Base-by-base conservation (phyloP, 2,113 vertebrate genomes). In the Pangasianodon hypophthalmus region DNA sequence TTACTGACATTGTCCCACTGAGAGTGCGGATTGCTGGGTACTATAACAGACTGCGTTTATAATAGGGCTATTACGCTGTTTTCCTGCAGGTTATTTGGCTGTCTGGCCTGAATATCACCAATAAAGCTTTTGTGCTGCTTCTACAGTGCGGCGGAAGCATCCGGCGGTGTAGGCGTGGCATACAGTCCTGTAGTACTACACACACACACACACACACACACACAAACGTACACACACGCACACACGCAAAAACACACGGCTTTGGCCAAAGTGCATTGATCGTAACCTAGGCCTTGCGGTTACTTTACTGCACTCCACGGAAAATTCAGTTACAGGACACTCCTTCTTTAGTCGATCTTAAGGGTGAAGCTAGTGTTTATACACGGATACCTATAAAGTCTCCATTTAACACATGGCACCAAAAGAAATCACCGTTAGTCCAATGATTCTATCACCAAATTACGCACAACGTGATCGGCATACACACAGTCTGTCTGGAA, bases 251-350 rank as follows among this genome's bases (percentile, higher is more conserved):
- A 9, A 73, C 90, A 92, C 92, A 90, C 96, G 95, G 92, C 94
- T 96, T 95, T 96, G 95, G 95, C 93, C 96, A 95, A 96, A 93
- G 94, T 95, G 95, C 96, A 97, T 96, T 98, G 98, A 97, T 99
- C 98, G 93, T 99, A 98, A 98, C 97, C 97, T 97, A 99, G 98
- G 98, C 97, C 98, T 98, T 98, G 98, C 95, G 16, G 75, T 87
- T 77, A 62, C 75, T 81, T 86, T 80, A 64, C 60, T 84, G 82
- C 60, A 46, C 64, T 73, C 48, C 67, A 84, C 48, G 62, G 80
- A 69, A 84, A 83, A 58, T 84, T n/a, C 50, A 58, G 14, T 75
- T 84, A 62, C 48, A 89, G 16, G 67, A 37, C 48, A 62, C 69
- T 84, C 54, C 67, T 77, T 75, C 44, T 82, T 52, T 77, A 62